Evolutionary conservation across 2,888 invertebrate species (phyloP).

Genomic region (Perizoma flavofasciatum): DNA sequence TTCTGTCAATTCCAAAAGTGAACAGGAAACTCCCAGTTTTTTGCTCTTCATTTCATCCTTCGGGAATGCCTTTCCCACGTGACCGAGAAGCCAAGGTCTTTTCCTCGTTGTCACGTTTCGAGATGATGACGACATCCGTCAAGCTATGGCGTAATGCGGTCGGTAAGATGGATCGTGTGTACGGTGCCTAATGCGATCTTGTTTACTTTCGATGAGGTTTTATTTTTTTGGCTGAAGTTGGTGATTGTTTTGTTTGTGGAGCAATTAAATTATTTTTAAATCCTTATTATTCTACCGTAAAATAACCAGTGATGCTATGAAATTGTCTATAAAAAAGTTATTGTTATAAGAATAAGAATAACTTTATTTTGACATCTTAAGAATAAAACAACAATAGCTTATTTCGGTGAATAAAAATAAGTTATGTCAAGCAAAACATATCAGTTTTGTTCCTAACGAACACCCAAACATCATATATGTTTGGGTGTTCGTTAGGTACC

Average conservation of each 20-base stretch:
- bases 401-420: too few relatives aligned
- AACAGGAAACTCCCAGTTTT: conserved; percentile 12
- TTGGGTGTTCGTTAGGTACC: too few relatives aligned
- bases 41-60: neutral
- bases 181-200: conserved; percentile 22
- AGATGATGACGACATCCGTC: conserved; percentile 40
- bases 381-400: too few relatives aligned
- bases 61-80: conserved; percentile 9
- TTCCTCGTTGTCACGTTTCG: conserved; percentile 26
- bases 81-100: conserved; percentile 12
- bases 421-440: too few relatives aligned
- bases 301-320: too few relatives aligned
- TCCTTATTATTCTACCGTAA: too few relatives aligned
- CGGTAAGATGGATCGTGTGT: conserved; percentile 41
- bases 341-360: too few relatives aligned
- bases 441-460: too few relatives aligned
- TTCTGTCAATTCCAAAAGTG: conserved; percentile 5
- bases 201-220: conserved; percentile 20
- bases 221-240: conserved; percentile 13
- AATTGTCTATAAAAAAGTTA: too few relatives aligned
- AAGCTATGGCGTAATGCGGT: conserved; percentile 40
- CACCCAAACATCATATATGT: too few relatives aligned
- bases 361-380: too few relatives aligned
- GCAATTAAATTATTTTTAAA: too few relatives aligned
- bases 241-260: neutral